Conservation (phyloP, 2,797 vertebrate genomes). For the Artibeus lituratus region DNA sequence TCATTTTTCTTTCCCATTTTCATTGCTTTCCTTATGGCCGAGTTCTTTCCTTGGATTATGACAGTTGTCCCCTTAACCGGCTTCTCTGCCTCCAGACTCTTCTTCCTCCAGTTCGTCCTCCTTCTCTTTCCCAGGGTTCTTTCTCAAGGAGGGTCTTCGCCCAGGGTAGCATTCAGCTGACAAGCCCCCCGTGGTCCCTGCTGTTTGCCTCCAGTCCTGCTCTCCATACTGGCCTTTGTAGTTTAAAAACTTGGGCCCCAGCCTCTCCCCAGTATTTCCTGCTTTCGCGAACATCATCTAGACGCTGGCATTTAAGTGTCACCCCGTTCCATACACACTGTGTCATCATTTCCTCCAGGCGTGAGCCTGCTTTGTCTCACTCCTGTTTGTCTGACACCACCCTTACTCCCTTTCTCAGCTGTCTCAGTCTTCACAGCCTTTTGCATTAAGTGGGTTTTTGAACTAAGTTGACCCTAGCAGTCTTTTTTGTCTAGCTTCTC, state of each 20-base stretch:
- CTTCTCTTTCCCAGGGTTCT: background rate
- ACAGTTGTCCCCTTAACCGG: background rate
- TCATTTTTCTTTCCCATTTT: background rate
- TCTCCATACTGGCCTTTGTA: background rate
- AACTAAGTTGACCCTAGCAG: background rate
- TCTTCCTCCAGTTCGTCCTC: background rate
- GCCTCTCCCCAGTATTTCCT: background rate
- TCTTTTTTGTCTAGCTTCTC: background rate
- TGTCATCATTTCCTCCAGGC: background rate
- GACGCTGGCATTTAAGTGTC: background rate
- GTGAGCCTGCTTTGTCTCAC: background rate
- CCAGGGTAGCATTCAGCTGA: background rate
- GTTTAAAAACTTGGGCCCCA: background rate
- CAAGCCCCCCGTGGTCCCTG: background rate
- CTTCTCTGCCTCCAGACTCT: background rate
- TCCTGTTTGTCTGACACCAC: background rate
- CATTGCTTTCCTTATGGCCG: background rate
- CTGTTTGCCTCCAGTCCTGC: background rate
- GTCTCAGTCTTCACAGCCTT: background rate
- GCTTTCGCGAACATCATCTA: background rate
- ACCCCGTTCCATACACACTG: background rate
- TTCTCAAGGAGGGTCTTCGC: background rate
- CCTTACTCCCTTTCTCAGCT: background rate
- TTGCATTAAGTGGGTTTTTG: background rate
- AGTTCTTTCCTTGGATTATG: background rate